Conservation (phyloP, 2,797 vertebrate genomes). For the Lateolabrax maculatus region DNA sequence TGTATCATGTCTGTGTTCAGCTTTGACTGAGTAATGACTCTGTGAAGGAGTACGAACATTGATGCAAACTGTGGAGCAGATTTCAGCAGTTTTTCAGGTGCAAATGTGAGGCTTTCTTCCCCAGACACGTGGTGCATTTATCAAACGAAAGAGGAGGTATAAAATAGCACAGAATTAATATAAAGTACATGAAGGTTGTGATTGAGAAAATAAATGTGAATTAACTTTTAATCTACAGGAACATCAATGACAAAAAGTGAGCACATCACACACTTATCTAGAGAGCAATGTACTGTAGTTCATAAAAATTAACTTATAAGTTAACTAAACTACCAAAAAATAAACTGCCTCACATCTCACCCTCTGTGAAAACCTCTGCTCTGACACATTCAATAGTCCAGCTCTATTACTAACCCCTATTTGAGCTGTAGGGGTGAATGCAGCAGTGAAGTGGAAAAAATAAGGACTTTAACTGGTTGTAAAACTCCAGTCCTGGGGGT, state of each 20-base stretch:
- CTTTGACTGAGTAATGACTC: neutral
- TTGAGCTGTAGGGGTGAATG: neutral
- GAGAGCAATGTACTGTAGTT: too few relatives aligned
- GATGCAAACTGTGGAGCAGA: neutral
- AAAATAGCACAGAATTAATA: too few relatives aligned
- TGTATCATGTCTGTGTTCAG: neutral
- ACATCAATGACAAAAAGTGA: too few relatives aligned
- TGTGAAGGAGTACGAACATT: neutral
- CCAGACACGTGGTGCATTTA: too few relatives aligned
- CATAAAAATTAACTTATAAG: too few relatives aligned
- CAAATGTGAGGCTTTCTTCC: too few relatives aligned
- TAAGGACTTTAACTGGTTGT: slow-evolving; percentile 17
- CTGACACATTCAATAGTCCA: neutral
- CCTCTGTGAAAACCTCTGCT: neutral
- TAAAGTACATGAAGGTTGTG: too few relatives aligned
- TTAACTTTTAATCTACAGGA: too few relatives aligned
- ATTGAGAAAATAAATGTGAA: too few relatives aligned
- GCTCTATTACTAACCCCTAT: neutral
- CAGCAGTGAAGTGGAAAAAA: slow-evolving; percentile 22
- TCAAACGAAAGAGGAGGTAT: too few relatives aligned
- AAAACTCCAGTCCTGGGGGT: slow-evolving; percentile 9
- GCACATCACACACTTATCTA: neutral
- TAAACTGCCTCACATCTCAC: neutral
- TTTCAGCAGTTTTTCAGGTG: too few relatives aligned
- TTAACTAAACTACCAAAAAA: too few relatives aligned